A percentile compares a stretch with the other conserved stretches of the same genome.
These are phyloP conservation scores for Bos javanicus DNA, from an alignment of 2,113 vertebrate species.

Conservation along the genomic window DNA sequence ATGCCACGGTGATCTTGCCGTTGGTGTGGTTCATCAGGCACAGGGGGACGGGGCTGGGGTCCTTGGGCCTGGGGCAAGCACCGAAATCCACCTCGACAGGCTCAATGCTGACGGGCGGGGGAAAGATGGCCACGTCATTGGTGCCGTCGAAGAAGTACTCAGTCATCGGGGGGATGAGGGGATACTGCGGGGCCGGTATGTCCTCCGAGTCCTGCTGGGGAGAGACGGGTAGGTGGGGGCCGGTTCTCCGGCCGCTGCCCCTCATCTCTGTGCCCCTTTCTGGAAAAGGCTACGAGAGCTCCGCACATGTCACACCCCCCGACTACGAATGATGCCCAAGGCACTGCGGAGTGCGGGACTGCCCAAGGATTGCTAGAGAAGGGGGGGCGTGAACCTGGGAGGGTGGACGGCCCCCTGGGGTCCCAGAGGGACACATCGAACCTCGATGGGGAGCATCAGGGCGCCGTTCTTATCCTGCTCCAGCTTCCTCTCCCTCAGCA, in stretches of 20 bases:
- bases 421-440: constrained; percentile 17
- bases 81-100: constrained; percentile 87
- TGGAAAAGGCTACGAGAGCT: not conserved
- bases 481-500: constrained; percentile 81
- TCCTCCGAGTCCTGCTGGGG: constrained; percentile 64
- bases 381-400: not conserved
- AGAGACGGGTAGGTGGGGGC: not conserved
- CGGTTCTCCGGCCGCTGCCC: not conserved
- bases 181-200: constrained; percentile 8
- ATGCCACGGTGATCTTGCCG: constrained; percentile 86
- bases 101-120: constrained; percentile 81
- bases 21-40: constrained; percentile 90
- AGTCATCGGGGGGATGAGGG: constrained; percentile 69
- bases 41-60: constrained; percentile 74
- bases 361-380: not conserved
- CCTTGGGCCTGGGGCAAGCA: constrained; percentile 66
- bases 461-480: constrained; percentile 77
- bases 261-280: not conserved
- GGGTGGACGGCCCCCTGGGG: not conserved
- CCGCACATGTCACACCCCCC: not conserved
- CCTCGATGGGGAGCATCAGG: constrained; percentile 75
- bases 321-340: not conserved
- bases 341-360: not conserved
- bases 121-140: constrained; percentile 66
- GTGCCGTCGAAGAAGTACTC: constrained; percentile 81